Conservation (phyloP, 2,113 vertebrate genomes). For the Phylloscopus trochilus region DNA sequence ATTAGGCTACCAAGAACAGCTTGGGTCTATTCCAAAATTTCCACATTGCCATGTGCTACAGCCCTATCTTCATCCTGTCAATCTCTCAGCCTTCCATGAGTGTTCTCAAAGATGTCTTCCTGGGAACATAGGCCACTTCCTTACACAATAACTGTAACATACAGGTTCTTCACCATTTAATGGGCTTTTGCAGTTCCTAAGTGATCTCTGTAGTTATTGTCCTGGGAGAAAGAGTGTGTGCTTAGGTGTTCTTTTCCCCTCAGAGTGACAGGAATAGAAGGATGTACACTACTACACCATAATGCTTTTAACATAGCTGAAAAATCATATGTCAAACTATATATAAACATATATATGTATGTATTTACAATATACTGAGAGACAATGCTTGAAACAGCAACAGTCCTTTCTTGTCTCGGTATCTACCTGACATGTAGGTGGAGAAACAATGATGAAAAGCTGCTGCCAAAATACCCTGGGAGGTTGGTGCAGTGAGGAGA, state of each 20-base stretch:
- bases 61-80: neutral
- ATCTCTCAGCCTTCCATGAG: neutral
- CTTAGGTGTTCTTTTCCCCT: neutral
- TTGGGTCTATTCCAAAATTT: neutral
- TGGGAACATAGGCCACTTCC: neutral
- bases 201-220: neutral
- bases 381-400: neutral
- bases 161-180: neutral
- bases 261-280: neutral
- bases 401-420: neutral
- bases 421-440: conserved; percentile 59
- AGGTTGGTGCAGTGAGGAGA: conserved; percentile 42
- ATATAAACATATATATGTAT: neutral
- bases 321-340: neutral
- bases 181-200: neutral
- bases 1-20: neutral
- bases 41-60: neutral
- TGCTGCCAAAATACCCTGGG: conserved; percentile 52
- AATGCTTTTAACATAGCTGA: neutral
- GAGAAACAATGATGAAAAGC: conserved; percentile 71
- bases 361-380: neutral
- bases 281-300: neutral
- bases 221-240: neutral
- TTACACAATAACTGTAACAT: neutral
- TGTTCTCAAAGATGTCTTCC: neutral